phyloP scores from a whole-genome alignment of 2,888 invertebrate genomes.

The Dryobotodes eremita region DNA sequence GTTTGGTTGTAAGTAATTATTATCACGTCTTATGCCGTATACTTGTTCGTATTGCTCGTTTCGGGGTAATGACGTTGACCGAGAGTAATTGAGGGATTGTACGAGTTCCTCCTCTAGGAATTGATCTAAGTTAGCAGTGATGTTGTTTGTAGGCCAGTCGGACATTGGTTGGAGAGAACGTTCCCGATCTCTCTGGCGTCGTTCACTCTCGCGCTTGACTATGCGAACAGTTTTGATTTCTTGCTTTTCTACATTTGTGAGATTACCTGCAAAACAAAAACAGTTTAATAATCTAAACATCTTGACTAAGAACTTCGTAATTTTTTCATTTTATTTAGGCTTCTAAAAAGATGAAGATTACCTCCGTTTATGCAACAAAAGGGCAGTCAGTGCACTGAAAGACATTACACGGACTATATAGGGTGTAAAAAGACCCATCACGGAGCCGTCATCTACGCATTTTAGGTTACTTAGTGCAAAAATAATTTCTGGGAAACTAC shows the following conservation, averaged over 20 bases:
- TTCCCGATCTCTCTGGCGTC: constrained; percentile 95
- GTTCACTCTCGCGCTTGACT: constrained; percentile 97
- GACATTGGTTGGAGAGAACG: constrained; percentile 90
- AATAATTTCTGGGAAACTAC: too few relatives aligned
- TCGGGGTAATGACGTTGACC: constrained; percentile 90
- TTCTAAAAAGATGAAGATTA: too few relatives aligned
- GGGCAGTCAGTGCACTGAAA: too few relatives aligned
- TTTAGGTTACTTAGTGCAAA: too few relatives aligned
- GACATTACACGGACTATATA: too few relatives aligned
- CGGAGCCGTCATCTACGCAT: too few relatives aligned
- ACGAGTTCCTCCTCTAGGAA: constrained; percentile 88
- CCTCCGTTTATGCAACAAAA: neutral
- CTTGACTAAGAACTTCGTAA: too few relatives aligned
- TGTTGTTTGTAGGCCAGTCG: constrained; percentile 85
- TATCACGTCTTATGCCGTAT: constrained; percentile 80
- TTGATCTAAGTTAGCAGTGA: constrained; percentile 86
- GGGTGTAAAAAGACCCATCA: too few relatives aligned
- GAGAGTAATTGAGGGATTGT: constrained; percentile 81
- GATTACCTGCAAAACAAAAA: constrained; percentile 89
- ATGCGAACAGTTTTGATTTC: constrained; percentile 98
- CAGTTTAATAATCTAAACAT: neutral
- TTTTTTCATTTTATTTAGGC: too few relatives aligned
- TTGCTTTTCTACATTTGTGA: constrained; percentile 94
- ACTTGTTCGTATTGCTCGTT: constrained; percentile 83
- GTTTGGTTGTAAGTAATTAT: constrained; percentile 82